Conservation (phyloP, 2,888 invertebrate species). For the Mechanitis messenoides region DNA sequence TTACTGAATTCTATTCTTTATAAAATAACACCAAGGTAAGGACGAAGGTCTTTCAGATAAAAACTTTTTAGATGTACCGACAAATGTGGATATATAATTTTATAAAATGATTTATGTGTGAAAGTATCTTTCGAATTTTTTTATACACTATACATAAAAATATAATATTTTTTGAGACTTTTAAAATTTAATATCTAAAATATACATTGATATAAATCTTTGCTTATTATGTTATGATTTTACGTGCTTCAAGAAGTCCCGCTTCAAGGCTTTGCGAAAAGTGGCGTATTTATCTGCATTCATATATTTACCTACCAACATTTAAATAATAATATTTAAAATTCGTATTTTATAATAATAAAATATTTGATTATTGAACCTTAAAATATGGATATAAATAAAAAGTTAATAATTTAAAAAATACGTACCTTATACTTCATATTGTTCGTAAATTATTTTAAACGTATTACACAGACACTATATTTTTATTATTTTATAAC, state of each 20-base stretch:
- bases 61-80: no score
- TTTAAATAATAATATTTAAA: slow-evolving; percentile 25
- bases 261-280: slow-evolving; percentile 26
- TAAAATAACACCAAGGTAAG: no score
- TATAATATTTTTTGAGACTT: no score
- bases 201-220: slow-evolving; percentile 25
- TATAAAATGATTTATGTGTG: no score
- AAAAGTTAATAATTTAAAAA: slow-evolving; percentile 10
- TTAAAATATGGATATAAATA: background rate
- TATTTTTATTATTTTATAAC: slow-evolving; percentile 17
- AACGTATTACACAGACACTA: slow-evolving; percentile 27
- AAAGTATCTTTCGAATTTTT: no score
- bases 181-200: background rate
- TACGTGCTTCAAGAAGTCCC: slow-evolving; percentile 26
- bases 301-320: slow-evolving; percentile 11
- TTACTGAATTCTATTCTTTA: no score
- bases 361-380: background rate
- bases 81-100: no score
- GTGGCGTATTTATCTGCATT: slow-evolving; percentile 4
- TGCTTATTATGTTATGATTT: slow-evolving; percentile 24
- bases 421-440: slow-evolving; percentile 67
- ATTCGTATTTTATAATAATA: background rate
- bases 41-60: no score
- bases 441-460: slow-evolving; percentile 24
- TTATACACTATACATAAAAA: no score